Evolutionary conservation across 1,140 invertebrate species (phyloP).

Genomic region (Pollicipes pollicipes): DNA sequence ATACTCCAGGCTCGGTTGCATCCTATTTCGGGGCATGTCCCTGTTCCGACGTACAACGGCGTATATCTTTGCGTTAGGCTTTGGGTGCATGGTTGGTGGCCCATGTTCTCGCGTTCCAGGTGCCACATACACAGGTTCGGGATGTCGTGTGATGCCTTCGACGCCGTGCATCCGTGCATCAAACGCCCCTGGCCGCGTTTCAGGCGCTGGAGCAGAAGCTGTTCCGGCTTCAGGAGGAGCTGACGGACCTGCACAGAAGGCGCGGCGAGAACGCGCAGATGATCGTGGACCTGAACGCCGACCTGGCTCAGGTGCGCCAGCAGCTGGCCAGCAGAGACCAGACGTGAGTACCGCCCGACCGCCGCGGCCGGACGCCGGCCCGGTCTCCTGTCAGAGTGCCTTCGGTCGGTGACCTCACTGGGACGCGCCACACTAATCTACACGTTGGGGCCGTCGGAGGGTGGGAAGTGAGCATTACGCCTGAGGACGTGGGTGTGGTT

Average conservation of each 20-base stretch:
- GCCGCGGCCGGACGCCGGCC: not conserved
- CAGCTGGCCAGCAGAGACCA: slow-evolving; percentile 26
- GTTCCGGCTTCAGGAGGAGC: slow-evolving; percentile 69
- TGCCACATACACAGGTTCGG: too few species aligned
- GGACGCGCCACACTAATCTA: not conserved
- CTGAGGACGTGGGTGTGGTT: too few species aligned
- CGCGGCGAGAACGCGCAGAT: slow-evolving; percentile 83
- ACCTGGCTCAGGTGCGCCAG: not conserved
- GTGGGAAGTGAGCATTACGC: too few species aligned
- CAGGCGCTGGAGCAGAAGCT: slow-evolving; percentile 61
- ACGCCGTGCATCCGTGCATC: too few species aligned
- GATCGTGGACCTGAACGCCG: slow-evolving; percentile 66
- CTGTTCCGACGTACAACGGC: too few species aligned
- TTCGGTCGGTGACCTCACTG: not conserved
- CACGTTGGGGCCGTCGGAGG: not conserved
- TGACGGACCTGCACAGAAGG: slow-evolving; percentile 69
- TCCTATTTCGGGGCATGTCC: too few species aligned
- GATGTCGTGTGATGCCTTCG: too few species aligned
- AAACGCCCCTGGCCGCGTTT: slow-evolving; percentile 4
- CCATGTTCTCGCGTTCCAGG: too few species aligned
- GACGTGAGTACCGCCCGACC: not conserved
- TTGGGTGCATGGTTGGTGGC: too few species aligned
- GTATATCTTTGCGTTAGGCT: too few species aligned
- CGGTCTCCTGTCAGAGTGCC: not conserved
- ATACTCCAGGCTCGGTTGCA: too few species aligned